A percentile compares a stretch with the other conserved stretches of the same genome.
These are phyloP conservation scores for Heliconius melpomene DNA, from an alignment of 1,140 invertebrate species.

Conservation along the genomic window DNA sequence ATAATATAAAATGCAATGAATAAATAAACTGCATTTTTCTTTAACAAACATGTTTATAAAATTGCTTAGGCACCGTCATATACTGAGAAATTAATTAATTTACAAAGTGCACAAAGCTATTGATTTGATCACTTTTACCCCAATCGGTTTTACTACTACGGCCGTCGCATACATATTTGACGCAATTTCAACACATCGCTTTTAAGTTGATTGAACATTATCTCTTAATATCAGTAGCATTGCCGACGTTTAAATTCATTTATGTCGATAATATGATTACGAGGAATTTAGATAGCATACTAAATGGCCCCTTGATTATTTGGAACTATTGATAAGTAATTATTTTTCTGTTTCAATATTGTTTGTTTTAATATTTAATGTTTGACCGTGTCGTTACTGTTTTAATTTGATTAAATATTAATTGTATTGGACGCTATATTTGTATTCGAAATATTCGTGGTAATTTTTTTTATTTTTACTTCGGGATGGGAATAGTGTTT, in stretches of 20 bases:
- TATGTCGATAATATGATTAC: constrained; percentile 21
- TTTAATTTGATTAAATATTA: not conserved
- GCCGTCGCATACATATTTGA: constrained; percentile 24
- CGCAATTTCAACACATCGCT: constrained; percentile 28
- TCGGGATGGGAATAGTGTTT: not conserved
- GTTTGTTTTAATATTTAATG: not conserved
- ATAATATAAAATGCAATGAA: not conserved
- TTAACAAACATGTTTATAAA: not conserved
- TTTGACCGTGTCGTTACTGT: not conserved
- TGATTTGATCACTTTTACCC: constrained; percentile 30
- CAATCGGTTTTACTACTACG: constrained; percentile 20
- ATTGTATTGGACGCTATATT: not conserved
- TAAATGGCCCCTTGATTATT: not conserved
- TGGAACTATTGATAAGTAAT: constrained; percentile 2
- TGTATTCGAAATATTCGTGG: not conserved
- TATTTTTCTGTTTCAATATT: not conserved
- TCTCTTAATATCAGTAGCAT: constrained; percentile 25
- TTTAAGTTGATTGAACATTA: constrained; percentile 26
- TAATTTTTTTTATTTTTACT: too few relatives aligned
- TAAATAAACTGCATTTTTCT: not conserved
- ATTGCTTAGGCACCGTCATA: not conserved
- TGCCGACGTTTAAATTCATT: constrained; percentile 20
- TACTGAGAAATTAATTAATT: constrained; percentile 16
- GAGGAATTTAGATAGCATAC: constrained; percentile 11
- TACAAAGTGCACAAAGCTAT: constrained; percentile 28